These are phyloP conservation scores for Anguilla japonica DNA, from an alignment of 2,113 vertebrate species.

Conservation along the genomic window DNA sequence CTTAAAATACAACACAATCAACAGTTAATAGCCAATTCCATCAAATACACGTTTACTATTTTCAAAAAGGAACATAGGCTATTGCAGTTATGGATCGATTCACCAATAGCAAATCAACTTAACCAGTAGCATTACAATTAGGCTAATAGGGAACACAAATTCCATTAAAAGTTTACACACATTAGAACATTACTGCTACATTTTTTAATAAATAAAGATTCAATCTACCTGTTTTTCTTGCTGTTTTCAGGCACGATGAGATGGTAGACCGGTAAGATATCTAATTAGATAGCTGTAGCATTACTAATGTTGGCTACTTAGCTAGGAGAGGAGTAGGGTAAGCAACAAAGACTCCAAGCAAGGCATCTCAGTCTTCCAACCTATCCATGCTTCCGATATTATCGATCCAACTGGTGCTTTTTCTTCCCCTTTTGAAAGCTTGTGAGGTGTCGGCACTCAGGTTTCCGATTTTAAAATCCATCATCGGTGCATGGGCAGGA, in stretches of 20 bases:
- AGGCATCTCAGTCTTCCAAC: slow-evolving; percentile 1
- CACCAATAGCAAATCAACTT: no score
- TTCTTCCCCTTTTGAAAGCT: not conserved
- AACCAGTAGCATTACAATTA: not conserved
- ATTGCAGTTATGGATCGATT: not conserved
- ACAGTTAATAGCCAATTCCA: no score
- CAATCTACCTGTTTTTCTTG: not conserved
- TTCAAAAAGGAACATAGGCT: no score
- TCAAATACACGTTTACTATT: no score
- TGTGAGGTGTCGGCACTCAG: not conserved
- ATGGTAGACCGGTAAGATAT: not conserved
- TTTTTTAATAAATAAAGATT: not conserved
- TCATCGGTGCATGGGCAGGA: not conserved
- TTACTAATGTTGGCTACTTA: not conserved
- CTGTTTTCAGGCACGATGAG: not conserved
- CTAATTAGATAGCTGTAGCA: not conserved
- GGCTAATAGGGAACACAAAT: not conserved
- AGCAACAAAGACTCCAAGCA: slow-evolving; percentile 3
- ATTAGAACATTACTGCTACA: not conserved
- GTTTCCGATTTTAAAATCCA: slow-evolving; percentile 15
- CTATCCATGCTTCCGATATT: not conserved
- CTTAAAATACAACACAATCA: not conserved
- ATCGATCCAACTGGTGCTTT: not conserved
- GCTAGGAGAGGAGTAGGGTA: not conserved
- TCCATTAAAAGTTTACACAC: not conserved